Evolutionary conservation across 2,113 vertebrate species (phyloP), one percentile per base, ranked within the genome.

Genomic region (Actenoides lindsayi): DNA sequence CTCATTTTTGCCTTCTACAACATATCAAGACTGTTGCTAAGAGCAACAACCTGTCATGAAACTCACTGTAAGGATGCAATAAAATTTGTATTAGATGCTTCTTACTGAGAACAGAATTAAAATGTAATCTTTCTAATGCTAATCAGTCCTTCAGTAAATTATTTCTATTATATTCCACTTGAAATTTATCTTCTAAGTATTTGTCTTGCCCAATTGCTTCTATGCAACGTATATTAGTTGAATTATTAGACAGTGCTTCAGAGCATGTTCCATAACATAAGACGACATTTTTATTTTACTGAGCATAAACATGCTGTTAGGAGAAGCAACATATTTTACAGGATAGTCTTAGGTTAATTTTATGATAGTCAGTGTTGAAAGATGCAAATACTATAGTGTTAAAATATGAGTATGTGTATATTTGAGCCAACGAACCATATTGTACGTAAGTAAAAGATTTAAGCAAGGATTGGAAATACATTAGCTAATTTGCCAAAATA

Each of bases 21-120:
- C 75, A 35, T 85, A 88, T 42, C 93, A 96, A 83, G 44, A 65
- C 64, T 8, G 97, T 98, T 98, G 96, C 97, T 94, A 98, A 70
- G 95, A 95, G 97, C 98, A 98, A 97, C 94, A 60, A 56, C 57
- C 39, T 94, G 74, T 94, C 93, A 83, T 92, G 79, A 96, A 96
- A 95, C 95, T 90, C 68, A 81, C 53, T 1, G 42, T 83, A 85
- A 79, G 73, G 64, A 90, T 76, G 79, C 80, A 95, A 87, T 92
- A 85, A 92, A 94, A 94, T 97, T 96, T 89, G 42, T 96, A 87
- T 90, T 91, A 80, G 87, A 96, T 96, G 33, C 62, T 57, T 87
- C 65, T 96, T 87, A 79, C 60, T 11, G 33, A 79, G 37, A 93
- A 24, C 10, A 85, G 79, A 94, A 96, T 79, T 78, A 94, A 96